phyloP scores from a whole-genome alignment of 2,797 vertebrate genomes.

The Luscinia megarhynchos region DNA sequence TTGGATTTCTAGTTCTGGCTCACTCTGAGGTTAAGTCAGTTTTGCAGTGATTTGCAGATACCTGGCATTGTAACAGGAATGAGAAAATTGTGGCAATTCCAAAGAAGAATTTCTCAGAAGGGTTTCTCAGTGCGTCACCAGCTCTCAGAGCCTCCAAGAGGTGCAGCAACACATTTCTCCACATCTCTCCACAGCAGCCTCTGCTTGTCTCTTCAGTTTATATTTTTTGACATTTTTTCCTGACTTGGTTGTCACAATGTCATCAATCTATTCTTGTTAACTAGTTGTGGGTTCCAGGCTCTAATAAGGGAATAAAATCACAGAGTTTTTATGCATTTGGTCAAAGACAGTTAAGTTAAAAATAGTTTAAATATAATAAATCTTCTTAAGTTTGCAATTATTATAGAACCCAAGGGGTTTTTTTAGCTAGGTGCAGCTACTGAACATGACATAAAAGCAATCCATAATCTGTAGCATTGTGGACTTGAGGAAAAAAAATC shows the following conservation, averaged over 20 bases:
- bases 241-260: background rate
- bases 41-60: background rate
- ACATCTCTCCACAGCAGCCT: background rate
- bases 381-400: background rate
- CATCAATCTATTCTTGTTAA: background rate
- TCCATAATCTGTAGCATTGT: background rate
- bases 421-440: background rate
- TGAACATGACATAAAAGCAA: background rate
- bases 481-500: background rate
- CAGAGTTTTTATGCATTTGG: background rate
- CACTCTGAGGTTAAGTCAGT: background rate
- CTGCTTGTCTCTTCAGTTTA: background rate
- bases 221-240: background rate
- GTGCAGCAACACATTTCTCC: background rate
- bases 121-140: background rate
- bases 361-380: background rate
- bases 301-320: background rate
- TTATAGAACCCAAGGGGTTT: background rate
- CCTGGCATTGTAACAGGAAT: background rate
- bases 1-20: slow-evolving; percentile 14
- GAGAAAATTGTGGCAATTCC: background rate
- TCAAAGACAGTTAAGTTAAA: background rate
- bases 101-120: background rate
- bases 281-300: background rate
- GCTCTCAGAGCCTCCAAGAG: background rate